phyloP scores from a whole-genome alignment of 2,888 invertebrate genomes.

The Gnatocerus cornutus region DNA sequence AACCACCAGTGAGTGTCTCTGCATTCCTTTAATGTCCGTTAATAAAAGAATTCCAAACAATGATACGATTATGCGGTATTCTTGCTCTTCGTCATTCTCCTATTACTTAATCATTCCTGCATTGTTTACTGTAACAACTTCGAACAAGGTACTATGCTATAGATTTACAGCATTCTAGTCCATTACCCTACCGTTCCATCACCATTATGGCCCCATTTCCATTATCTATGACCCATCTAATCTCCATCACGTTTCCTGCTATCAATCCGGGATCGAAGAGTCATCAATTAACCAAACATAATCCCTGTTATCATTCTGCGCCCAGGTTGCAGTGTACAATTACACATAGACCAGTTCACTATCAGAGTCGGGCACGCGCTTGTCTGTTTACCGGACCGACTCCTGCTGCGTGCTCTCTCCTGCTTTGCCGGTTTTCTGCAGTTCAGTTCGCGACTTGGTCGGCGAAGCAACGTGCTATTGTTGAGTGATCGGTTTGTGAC shows the following conservation, averaged over 20 bases:
- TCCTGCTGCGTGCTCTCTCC: constrained; percentile 50
- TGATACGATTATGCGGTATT: neutral
- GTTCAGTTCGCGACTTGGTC: constrained; percentile 43
- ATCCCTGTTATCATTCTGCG: constrained; percentile 63
- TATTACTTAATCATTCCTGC: constrained; percentile 17
- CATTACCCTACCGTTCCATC: constrained; percentile 11
- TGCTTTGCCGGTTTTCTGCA: constrained; percentile 48
- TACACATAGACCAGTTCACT: constrained; percentile 26
- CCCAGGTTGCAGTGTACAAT: constrained; percentile 49
- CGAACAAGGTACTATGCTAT: neutral
- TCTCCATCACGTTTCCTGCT: constrained; percentile 13
- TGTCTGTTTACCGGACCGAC: constrained; percentile 38
- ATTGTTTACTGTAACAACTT: constrained; percentile 10
- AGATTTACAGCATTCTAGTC: constrained; percentile 16
- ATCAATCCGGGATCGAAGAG: constrained; percentile 55
- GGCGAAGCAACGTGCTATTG: constrained; percentile 3
- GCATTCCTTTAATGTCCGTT: constrained; percentile 8
- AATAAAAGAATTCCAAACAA: constrained; percentile 21
- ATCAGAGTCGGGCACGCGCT: constrained; percentile 49
- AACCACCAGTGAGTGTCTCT: too few species aligned
- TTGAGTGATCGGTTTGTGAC: constrained; percentile 16
- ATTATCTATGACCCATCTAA: constrained; percentile 31
- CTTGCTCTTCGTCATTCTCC: neutral
- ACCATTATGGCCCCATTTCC: constrained; percentile 10
- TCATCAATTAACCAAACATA: constrained; percentile 64